phyloP scores from a whole-genome alignment of 2,797 vertebrate species.

The Arctocebus calabarensis region DNA sequence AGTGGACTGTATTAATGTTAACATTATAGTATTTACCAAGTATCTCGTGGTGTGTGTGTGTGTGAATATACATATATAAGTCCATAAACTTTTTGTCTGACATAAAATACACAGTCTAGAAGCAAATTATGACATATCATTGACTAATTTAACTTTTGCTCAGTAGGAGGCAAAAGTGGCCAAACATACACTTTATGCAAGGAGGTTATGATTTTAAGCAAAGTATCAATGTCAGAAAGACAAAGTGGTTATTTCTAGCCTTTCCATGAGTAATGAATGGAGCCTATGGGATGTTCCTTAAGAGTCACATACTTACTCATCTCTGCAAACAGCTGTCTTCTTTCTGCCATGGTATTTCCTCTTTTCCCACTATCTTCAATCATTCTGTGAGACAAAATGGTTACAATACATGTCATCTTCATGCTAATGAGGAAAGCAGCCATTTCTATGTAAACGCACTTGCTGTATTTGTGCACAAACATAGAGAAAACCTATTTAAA shows the following conservation, averaged over 20 bases:
- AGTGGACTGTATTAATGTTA: background rate
- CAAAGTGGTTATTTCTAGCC: background rate
- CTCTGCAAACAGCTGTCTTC: slow-evolving; percentile 99
- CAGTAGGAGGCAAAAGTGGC: background rate
- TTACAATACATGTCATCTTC: slow-evolving; percentile 73
- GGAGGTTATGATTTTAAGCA: slow-evolving; percentile 17
- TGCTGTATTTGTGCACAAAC: background rate
- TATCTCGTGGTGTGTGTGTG: background rate
- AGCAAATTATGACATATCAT: background rate
- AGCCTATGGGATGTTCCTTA: background rate
- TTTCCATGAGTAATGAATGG: slow-evolving; percentile 21
- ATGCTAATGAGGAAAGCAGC: background rate
- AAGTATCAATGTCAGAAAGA: background rate
- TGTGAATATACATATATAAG: background rate
- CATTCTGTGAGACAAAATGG: slow-evolving; percentile 94
- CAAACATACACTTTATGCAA: background rate
- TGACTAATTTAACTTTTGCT: slow-evolving; percentile 30
- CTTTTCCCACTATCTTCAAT: slow-evolving; percentile 95
- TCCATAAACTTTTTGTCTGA: background rate
- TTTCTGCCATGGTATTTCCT: slow-evolving; percentile 98
- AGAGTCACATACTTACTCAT: slow-evolving; percentile 95
- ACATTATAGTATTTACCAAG: background rate
- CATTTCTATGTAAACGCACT: background rate
- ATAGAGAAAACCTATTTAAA: background rate
- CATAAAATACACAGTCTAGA: background rate